A percentile compares a stretch with the other conserved stretches of the same genome.
Evolutionary conservation across 64 coral and sea anemone genomes (phyloP).

Genomic region (Dendrophyllia cribrosa): DNA sequence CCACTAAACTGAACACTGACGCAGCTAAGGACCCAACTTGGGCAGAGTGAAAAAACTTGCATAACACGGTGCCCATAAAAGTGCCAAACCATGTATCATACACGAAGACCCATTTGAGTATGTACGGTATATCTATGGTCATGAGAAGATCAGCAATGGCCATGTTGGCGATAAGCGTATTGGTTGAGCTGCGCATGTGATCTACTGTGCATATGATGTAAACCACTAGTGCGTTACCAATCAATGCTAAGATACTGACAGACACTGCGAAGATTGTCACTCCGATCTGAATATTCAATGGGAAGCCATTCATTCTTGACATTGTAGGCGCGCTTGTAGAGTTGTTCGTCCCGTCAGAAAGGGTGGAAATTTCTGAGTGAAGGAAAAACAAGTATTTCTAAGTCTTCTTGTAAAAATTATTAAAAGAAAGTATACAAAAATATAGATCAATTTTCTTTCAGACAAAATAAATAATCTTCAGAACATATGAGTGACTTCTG

Average conservation of each 20-base stretch:
- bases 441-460: too few relatives aligned
- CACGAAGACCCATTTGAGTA: slow-evolving; percentile 68
- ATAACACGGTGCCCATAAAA: slow-evolving; percentile 51
- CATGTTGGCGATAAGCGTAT: slow-evolving; percentile 80
- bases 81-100: slow-evolving; percentile 56
- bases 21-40: slow-evolving; percentile 49
- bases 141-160: slow-evolving; percentile 71
- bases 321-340: not conserved
- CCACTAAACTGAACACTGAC: slow-evolving; percentile 66
- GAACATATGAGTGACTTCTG: too few relatives aligned
- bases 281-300: slow-evolving; percentile 37
- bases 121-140: slow-evolving; percentile 71
- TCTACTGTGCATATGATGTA: slow-evolving; percentile 64
- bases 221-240: slow-evolving; percentile 43
- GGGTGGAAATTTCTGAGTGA: not conserved
- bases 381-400: not conserved
- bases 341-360: not conserved
- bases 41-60: slow-evolving; percentile 62
- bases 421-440: too few relatives aligned
- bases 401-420: too few relatives aligned
- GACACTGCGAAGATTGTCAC: slow-evolving; percentile 38
- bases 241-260: slow-evolving; percentile 20
- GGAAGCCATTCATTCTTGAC: not conserved
- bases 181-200: slow-evolving; percentile 74
- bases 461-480: too few relatives aligned